phyloP scores from a whole-genome alignment of 2,113 vertebrate species.

The Mustela nigripes region DNA sequence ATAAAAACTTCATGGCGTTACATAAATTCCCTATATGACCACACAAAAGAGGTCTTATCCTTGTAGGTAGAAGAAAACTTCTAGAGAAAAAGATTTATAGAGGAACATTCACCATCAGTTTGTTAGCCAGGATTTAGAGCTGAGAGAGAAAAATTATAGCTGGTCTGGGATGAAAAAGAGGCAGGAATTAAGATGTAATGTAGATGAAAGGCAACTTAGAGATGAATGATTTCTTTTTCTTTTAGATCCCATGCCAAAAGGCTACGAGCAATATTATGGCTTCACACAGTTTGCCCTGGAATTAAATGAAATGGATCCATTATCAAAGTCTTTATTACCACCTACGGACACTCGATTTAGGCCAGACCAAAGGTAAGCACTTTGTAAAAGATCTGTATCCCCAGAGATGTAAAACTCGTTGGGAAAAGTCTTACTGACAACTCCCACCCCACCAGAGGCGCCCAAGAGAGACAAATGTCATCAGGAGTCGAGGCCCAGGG shows the following conservation, averaged over 20 bases:
- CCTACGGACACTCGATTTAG: slow-evolving; percentile 96
- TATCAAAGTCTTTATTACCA: slow-evolving; percentile 91
- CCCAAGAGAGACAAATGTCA: not conserved
- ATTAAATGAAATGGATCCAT: slow-evolving; percentile 94
- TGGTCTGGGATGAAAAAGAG: slow-evolving; percentile 42
- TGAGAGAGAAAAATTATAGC: not conserved
- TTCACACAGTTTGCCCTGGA: slow-evolving; percentile 98
- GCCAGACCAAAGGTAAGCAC: slow-evolving; percentile 95
- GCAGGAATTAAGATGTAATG: slow-evolving; percentile 35
- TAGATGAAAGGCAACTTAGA: not conserved
- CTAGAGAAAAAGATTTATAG: not conserved
- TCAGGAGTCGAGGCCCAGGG: not conserved
- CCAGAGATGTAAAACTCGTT: not conserved
- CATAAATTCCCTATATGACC: not conserved
- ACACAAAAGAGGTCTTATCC: not conserved
- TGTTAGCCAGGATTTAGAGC: slow-evolving; percentile 33
- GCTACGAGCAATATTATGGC: slow-evolving; percentile 96
- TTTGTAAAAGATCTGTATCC: slow-evolving; percentile 48
- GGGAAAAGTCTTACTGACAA: not conserved
- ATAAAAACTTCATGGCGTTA: not conserved
- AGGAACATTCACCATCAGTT: not conserved
- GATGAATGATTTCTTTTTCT: slow-evolving; percentile 43
- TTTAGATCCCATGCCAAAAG: slow-evolving; percentile 94
- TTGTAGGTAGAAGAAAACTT: slow-evolving; percentile 21
- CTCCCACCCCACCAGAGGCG: not conserved